These are phyloP conservation scores for Aix galericulata DNA, from an alignment of 2,113 vertebrate species.

Conservation along the genomic window DNA sequence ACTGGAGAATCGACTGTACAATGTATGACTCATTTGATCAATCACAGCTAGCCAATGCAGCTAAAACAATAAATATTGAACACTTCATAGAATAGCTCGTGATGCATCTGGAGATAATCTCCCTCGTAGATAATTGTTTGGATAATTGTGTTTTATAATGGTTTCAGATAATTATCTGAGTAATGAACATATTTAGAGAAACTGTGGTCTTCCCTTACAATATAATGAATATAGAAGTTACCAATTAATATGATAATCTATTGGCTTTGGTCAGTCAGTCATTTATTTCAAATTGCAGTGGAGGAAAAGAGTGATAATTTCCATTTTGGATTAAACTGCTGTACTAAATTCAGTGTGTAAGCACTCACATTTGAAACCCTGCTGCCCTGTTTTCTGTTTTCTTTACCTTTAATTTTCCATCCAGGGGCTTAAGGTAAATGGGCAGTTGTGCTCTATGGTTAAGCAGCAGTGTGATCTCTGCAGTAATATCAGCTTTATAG, in stretches of 20 bases:
- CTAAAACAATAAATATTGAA: conserved; percentile 25
- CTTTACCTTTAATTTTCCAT: conserved; percentile 22
- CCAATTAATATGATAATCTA: conserved; percentile 53
- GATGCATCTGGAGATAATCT: conserved; percentile 48
- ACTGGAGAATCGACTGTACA: background rate
- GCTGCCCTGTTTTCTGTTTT: background rate
- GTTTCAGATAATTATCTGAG: conserved; percentile 43
- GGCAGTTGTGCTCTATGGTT: background rate
- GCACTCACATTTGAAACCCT: background rate
- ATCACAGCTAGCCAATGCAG: conserved; percentile 13
- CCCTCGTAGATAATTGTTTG: conserved; percentile 14
- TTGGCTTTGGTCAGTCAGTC: conserved; percentile 52
- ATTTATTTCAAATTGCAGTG: conserved; percentile 32
- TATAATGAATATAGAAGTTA: conserved; percentile 35
- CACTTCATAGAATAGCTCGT: conserved; percentile 1
- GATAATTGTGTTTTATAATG: conserved; percentile 39
- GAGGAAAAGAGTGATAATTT: conserved; percentile 20
- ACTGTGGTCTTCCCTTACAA: conserved; percentile 19
- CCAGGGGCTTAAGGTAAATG: background rate
- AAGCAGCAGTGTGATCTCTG: background rate
- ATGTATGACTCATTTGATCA: conserved; percentile 21
- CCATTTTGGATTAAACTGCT: background rate
- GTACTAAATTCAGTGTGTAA: background rate
- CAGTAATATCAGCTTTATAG: conserved; percentile 15
- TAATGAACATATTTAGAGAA: conserved; percentile 45